A percentile compares a stretch with the other conserved stretches of the same genome.
Conservation (phyloP, 2,797 vertebrate genomes). For the Lerista edwardsae region DNA sequence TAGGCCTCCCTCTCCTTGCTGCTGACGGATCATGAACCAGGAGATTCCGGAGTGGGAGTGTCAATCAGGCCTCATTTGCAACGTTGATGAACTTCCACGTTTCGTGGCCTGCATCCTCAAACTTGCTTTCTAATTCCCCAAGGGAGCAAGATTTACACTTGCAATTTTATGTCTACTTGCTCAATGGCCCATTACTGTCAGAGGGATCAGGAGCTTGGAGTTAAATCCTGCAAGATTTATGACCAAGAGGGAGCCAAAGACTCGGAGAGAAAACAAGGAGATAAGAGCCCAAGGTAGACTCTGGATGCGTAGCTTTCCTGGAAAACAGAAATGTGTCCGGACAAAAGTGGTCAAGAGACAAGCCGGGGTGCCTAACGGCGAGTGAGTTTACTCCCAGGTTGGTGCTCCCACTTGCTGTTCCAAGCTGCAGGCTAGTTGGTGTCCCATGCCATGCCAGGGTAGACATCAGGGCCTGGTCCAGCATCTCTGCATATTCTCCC, state of each 20-base stretch:
- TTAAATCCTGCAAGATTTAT: slow-evolving; percentile 68
- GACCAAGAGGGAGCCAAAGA: slow-evolving; percentile 37
- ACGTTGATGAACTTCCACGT: slow-evolving; percentile 50
- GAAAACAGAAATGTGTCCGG: not conserved
- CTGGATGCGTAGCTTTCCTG: not conserved
- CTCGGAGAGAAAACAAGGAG: not conserved
- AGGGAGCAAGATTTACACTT: slow-evolving; percentile 67
- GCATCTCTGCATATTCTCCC: too few relatives aligned
- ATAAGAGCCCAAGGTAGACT: not conserved
- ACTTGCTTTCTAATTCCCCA: slow-evolving; percentile 61
- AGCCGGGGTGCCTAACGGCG: not conserved
- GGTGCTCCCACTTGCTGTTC: not conserved
- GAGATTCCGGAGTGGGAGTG: not conserved
- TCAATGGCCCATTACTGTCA: slow-evolving; percentile 75
- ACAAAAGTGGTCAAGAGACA: too few relatives aligned
- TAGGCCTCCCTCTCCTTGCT: not conserved
- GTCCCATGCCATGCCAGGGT: not conserved
- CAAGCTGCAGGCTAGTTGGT: not conserved
- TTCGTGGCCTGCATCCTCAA: slow-evolving; percentile 68
- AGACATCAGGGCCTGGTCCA: not conserved
- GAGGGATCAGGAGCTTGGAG: slow-evolving; percentile 64
- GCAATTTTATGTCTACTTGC: slow-evolving; percentile 68
- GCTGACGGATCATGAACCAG: slow-evolving; percentile 31
- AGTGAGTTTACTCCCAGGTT: not conserved
- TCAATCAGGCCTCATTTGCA: slow-evolving; percentile 57